These are phyloP conservation scores for Osmoderma eremita DNA, from an alignment of 2,888 invertebrate genomes.

Conservation along the genomic window DNA sequence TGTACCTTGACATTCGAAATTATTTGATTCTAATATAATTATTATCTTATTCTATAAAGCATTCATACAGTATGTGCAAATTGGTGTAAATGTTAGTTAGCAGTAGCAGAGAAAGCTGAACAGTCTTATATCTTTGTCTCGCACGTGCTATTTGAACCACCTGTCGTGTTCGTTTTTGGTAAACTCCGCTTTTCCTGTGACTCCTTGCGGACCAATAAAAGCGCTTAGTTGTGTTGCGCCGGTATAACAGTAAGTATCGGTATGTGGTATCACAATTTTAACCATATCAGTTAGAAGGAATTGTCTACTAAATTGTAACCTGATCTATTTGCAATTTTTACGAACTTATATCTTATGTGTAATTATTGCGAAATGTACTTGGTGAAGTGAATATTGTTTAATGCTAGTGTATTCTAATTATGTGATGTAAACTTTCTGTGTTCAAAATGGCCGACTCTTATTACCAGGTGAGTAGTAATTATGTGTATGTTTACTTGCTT, in stretches of 20 bases:
- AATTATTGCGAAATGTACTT: constrained; percentile 20
- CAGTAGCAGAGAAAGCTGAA: too few species aligned
- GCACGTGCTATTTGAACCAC: constrained; percentile 41
- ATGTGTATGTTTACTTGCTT: constrained; percentile 41
- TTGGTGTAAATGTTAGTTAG: too few species aligned
- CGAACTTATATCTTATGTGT: constrained; percentile 9
- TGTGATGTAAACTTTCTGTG: constrained; percentile 56
- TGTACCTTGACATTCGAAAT: too few species aligned
- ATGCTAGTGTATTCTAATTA: constrained; percentile 36
- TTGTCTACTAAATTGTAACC: constrained; percentile 5
- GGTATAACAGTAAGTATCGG: constrained; percentile 53
- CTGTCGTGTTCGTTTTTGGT: constrained; percentile 47
- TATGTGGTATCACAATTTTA: constrained; percentile 38
- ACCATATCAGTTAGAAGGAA: constrained; percentile 14
- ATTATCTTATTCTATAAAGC: too few species aligned
- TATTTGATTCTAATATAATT: too few species aligned
- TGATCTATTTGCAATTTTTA: constrained; percentile 23
- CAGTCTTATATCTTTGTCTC: constrained; percentile 12
- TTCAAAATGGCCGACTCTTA: constrained; percentile 74
- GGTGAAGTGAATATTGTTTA: constrained; percentile 27
- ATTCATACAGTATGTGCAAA: too few species aligned
- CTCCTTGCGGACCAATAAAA: constrained; percentile 36
- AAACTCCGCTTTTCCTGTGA: constrained; percentile 34
- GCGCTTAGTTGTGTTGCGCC: constrained; percentile 51
- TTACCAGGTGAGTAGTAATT: constrained; percentile 69